Conservation (phyloP, 1,140 invertebrate genomes). For the Contarinia nasturtii region DNA sequence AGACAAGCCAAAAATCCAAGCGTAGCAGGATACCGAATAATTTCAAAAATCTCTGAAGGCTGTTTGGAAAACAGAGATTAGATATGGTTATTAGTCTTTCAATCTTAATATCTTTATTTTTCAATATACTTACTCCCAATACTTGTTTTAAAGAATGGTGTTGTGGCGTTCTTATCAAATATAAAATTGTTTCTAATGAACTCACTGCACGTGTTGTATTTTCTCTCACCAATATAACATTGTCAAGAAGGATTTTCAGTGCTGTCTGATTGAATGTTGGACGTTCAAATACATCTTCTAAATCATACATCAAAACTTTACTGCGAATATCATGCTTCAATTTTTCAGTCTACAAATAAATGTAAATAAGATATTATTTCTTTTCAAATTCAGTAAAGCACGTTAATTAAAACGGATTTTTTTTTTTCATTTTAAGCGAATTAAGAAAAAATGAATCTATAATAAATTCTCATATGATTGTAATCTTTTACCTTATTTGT, state of each 20-base stretch:
- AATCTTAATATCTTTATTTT: no score
- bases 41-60: slow-evolving; percentile 33
- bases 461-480: neutral
- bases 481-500: slow-evolving; percentile 38
- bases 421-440: no score
- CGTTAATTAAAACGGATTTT: no score
- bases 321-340: slow-evolving; percentile 21
- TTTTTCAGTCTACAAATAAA: slow-evolving; percentile 16
- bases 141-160: slow-evolving; percentile 43
- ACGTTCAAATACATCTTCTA: slow-evolving; percentile 49
- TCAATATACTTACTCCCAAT: slow-evolving; percentile 35
- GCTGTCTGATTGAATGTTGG: slow-evolving; percentile 55
- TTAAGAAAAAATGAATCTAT: slow-evolving; percentile 5
- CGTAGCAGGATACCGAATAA: slow-evolving; percentile 57
- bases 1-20: slow-evolving; percentile 56
- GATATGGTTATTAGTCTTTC: no score
- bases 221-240: slow-evolving; percentile 40
- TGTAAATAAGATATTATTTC: neutral
- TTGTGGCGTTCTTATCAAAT: slow-evolving; percentile 48
- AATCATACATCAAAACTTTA: slow-evolving; percentile 28
- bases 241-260: slow-evolving; percentile 37
- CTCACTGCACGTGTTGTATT: slow-evolving; percentile 47
- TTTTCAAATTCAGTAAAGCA: neutral
- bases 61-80: slow-evolving; percentile 1
- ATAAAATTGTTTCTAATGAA: slow-evolving; percentile 32